Conservation (phyloP, 2,888 invertebrate species). For the Abscondita cerata region DNA sequence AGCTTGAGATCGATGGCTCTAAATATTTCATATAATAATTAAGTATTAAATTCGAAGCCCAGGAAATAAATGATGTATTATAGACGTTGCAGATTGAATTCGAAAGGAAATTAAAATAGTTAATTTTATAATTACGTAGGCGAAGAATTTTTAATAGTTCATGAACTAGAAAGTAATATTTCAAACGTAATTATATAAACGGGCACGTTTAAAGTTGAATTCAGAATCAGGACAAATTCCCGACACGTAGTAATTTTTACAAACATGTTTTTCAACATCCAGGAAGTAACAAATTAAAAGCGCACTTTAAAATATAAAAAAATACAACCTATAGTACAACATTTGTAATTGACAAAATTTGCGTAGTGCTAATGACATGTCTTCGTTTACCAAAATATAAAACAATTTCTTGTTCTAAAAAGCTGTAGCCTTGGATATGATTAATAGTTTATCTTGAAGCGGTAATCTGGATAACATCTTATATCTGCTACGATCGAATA, state of each 20-base stretch:
- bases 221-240: neutral
- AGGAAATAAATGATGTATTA: no score
- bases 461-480: constrained; percentile 36
- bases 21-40: no score
- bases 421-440: constrained; percentile 25
- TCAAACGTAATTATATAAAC: no score
- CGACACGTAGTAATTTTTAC: constrained; percentile 10
- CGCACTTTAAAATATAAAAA: constrained; percentile 3
- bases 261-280: constrained; percentile 7
- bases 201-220: no score
- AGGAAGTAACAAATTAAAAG: constrained; percentile 9
- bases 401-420: neutral
- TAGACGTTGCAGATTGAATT: no score
- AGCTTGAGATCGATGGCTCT: no score
- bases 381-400: neutral
- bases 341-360: neutral
- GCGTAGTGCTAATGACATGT: constrained; percentile 5
- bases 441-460: constrained; percentile 27
- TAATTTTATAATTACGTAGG: no score
- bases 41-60: no score
- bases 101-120: no score
- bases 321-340: neutral
- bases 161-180: no score
- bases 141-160: no score
- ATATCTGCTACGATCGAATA: constrained; percentile 23